These are phyloP conservation scores for Cydia strobilella DNA, from an alignment of 1,140 invertebrate genomes.

Conservation along the genomic window DNA sequence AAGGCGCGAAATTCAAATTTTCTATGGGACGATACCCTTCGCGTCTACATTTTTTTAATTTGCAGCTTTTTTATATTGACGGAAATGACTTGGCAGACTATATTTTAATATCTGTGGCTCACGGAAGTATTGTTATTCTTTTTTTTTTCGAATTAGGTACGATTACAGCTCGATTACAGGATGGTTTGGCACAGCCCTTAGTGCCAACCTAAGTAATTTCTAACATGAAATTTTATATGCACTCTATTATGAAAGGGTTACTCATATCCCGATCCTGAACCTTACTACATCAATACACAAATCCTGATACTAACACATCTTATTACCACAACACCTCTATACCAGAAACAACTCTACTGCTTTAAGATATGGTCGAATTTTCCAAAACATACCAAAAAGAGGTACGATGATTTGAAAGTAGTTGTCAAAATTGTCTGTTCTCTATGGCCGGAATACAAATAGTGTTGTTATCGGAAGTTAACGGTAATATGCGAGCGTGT, in stretches of 20 bases:
- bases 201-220: constrained; percentile 11
- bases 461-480: constrained; percentile 5
- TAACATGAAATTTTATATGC: constrained; percentile 17
- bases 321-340: not conserved
- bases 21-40: no score
- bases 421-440: not conserved
- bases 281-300: not conserved
- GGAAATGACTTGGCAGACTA: no score
- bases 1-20: no score
- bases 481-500: not conserved
- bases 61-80: no score
- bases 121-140: no score
- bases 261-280: not conserved
- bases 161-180: no score
- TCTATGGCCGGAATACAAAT: constrained; percentile 17
- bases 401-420: not conserved
- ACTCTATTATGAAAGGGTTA: not conserved
- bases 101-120: no score
- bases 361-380: not conserved
- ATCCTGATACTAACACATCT: not conserved
- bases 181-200: no score
- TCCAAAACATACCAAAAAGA: not conserved
- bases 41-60: no score
- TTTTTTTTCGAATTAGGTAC: no score
- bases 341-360: not conserved